phyloP scores from a whole-genome alignment of 1,140 invertebrate species.

The Maniola jurtina region DNA sequence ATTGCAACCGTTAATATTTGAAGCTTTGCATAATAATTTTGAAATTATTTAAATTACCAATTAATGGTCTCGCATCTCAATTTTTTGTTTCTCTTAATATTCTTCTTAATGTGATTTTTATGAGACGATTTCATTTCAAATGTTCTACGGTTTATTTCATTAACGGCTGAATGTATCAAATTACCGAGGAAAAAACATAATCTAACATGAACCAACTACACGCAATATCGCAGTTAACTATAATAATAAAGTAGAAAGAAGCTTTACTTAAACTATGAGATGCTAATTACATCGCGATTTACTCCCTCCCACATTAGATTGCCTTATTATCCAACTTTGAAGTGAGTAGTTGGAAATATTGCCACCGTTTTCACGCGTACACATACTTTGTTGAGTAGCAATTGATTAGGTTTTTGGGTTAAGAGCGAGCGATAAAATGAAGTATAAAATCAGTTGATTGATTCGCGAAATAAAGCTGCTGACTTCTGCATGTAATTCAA shows the following conservation, averaged over 20 bases:
- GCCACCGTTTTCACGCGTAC: conserved; percentile 4
- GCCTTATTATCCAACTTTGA: conserved; percentile 28
- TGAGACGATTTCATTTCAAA: conserved; percentile 18
- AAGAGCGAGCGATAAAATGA: conserved; percentile 25
- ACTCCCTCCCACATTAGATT: conserved; percentile 25
- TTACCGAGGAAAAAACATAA: conserved; percentile 35
- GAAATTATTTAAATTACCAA: neutral
- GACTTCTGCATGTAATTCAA: conserved; percentile 14
- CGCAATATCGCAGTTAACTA: conserved; percentile 49
- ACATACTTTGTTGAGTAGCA: conserved; percentile 7
- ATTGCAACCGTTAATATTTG: too few relatives aligned
- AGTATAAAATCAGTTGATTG: conserved; percentile 16
- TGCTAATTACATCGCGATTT: conserved; percentile 31
- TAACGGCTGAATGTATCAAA: conserved; percentile 39
- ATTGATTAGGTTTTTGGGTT: conserved; percentile 27
- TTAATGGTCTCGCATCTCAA: neutral
- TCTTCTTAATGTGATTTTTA: conserved; percentile 18
- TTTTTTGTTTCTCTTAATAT: conserved; percentile 4
- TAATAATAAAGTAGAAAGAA: conserved; percentile 40
- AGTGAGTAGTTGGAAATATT: conserved; percentile 18
- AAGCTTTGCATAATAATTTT: too few relatives aligned
- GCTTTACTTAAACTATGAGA: conserved; percentile 32
- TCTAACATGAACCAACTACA: conserved; percentile 40
- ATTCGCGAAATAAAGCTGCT: conserved; percentile 20
- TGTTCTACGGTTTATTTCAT: conserved; percentile 36